Evolutionary conservation across 2,888 invertebrate species (phyloP), one percentile per base, ranked within the genome.

Genomic region (Synanthedon formicaeformis): DNA sequence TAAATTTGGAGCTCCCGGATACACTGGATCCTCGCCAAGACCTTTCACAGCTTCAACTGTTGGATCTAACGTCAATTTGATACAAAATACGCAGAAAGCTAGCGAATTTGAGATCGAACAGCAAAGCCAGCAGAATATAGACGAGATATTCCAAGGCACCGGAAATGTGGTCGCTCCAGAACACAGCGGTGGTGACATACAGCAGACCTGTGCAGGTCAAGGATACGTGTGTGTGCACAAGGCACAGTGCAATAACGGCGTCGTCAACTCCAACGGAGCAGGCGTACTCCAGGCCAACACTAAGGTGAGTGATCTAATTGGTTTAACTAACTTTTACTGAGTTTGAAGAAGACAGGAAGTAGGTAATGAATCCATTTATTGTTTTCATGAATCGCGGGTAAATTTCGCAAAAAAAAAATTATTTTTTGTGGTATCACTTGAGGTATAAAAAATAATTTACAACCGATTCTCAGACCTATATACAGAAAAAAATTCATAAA

Each of bases 201-300:
- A 84, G 61, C 78, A 89, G 62, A 82, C 88, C 12, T 92, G 92
- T 64, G 79, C 78, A 56, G 91, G 90, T 0, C 77, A 84, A 51
- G 90, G 90, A 6, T 89, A 88, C 66, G 80, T 90, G 49, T 93
- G 93, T 68, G 91, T 92, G 1, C 75, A 83, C 1, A 90, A 88
- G 57, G 73, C 88, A 1, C 82, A 89, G 60, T 93, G 93, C 67
- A 71, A 83, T 57, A 89, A 91, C 56, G 92, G 92, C 18, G 87
- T 90, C 0, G 88, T 89, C 54, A 88, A 81, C 66, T 79, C 74
- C 4, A 85, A 88, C 55, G 88, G 86, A 10, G 83, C 81, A 41
- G 85, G 79, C 48, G 64, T 89, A 0, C 69, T 86, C 41, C 89
- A 89, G 62, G 83, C 87, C 2, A 86, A 81, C 54, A 81, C 81